These are phyloP conservation scores for Prionailurus viverrinus DNA, from an alignment of 2,113 vertebrate species.

Conservation along the genomic window DNA sequence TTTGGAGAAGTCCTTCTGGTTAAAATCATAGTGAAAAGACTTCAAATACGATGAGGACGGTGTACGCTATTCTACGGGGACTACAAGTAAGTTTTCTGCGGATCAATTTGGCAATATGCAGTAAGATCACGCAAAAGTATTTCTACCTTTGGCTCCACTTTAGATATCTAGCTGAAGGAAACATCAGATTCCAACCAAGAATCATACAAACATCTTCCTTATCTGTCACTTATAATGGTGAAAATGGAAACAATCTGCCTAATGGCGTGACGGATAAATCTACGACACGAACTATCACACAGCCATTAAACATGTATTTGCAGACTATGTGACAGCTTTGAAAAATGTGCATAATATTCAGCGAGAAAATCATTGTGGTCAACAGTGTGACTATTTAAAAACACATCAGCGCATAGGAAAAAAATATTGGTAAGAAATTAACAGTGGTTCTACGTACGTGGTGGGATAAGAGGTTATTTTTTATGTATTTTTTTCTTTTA, in stretches of 20 bases:
- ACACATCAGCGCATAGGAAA: not conserved
- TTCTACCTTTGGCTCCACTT: not conserved
- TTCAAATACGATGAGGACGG: not conserved
- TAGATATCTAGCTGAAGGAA: not conserved
- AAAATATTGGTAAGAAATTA: not conserved
- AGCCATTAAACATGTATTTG: not conserved
- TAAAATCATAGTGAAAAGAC: not conserved
- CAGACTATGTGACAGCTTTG: slow-evolving; percentile 15
- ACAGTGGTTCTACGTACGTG: not conserved
- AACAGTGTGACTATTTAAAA: slow-evolving; percentile 11
- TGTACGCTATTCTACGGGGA: not conserved
- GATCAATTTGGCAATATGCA: not conserved
- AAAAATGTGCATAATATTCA: not conserved
- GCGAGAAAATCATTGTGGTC: not conserved
- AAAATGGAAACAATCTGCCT: not conserved
- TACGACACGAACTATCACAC: not conserved
- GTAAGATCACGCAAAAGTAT: not conserved
- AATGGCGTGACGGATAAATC: not conserved
- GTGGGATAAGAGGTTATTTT: not conserved
- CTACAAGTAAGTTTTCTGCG: not conserved
- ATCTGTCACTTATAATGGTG: not conserved
- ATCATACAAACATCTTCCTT: not conserved
- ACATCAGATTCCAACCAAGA: not conserved
- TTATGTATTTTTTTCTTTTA: not conserved
- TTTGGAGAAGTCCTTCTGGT: not conserved